Conservation (phyloP, 2,797 vertebrate species). For the Halcyon smyrnensis region DNA sequence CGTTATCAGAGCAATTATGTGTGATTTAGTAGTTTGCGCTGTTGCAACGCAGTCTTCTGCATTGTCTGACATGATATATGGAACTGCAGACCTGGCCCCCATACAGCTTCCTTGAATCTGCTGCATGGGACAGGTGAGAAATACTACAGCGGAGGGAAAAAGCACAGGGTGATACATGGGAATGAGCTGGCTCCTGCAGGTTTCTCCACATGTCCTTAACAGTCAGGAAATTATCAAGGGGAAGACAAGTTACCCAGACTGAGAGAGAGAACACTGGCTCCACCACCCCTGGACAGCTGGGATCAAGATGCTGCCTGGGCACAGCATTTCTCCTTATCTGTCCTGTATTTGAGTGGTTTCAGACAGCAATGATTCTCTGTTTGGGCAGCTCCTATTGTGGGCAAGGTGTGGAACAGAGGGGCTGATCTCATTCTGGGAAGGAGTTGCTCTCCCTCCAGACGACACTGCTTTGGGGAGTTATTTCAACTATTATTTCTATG, state of each 20-base stretch:
- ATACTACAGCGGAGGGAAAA: not conserved
- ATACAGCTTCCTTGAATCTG: not conserved
- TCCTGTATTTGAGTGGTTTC: not conserved
- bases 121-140: slow-evolving; percentile 15
- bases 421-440: not conserved
- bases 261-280: not conserved
- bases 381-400: not conserved
- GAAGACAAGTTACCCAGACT: not conserved
- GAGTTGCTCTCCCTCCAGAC: not conserved
- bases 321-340: not conserved
- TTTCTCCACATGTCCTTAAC: not conserved
- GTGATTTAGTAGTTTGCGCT: slow-evolving; percentile 40
- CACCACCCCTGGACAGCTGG: not conserved
- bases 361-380: not conserved
- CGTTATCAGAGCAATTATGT: slow-evolving; percentile 2
- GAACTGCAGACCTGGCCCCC: not conserved
- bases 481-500: not conserved
- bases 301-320: not conserved
- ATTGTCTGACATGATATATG: slow-evolving; percentile 1
- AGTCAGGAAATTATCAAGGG: not conserved
- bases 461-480: not conserved
- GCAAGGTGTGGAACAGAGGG: not conserved
- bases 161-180: not conserved
- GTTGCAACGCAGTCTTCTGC: not conserved
- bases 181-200: not conserved